Percentiles rank a stretch among this genome's conserved stretches.
Evolutionary conservation across 2,888 invertebrate genomes (phyloP).

Genomic region (Smittia sp.): DNA sequence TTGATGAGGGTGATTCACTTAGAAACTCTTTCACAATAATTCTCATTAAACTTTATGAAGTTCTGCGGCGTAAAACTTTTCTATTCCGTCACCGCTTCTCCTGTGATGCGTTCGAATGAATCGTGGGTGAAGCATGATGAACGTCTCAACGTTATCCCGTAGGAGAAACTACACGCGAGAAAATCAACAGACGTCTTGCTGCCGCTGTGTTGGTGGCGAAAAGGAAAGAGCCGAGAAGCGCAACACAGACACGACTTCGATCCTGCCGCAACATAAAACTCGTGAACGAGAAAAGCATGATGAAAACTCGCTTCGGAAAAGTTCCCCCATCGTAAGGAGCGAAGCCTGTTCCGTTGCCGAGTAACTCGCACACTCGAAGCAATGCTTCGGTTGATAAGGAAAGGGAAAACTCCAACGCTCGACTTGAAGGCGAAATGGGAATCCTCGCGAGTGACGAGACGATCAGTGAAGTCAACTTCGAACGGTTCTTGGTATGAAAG

Average conservation of each 20-base stretch:
- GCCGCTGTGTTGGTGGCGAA: neutral
- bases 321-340: neutral
- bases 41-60: too few species aligned
- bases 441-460: neutral
- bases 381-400: constrained; percentile 8
- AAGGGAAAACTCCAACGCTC: constrained; percentile 36
- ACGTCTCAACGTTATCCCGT: neutral
- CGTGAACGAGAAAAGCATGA: constrained; percentile 28
- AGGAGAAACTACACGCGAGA: neutral
- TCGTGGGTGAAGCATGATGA: too few species aligned
- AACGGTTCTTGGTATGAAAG: neutral
- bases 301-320: neutral
- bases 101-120: too few species aligned
- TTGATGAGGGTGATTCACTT: too few species aligned
- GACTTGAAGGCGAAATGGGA: constrained; percentile 15
- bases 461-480: neutral
- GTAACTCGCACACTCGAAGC: neutral
- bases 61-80: too few species aligned
- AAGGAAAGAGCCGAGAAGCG: neutral
- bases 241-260: constrained; percentile 10
- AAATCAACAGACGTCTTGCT: constrained; percentile 27
- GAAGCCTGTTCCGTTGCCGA: neutral
- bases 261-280: constrained; percentile 35
- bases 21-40: too few species aligned
- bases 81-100: too few species aligned